phyloP scores from a whole-genome alignment of 1,140 invertebrate species.

The Scaptomyza graminum region DNA sequence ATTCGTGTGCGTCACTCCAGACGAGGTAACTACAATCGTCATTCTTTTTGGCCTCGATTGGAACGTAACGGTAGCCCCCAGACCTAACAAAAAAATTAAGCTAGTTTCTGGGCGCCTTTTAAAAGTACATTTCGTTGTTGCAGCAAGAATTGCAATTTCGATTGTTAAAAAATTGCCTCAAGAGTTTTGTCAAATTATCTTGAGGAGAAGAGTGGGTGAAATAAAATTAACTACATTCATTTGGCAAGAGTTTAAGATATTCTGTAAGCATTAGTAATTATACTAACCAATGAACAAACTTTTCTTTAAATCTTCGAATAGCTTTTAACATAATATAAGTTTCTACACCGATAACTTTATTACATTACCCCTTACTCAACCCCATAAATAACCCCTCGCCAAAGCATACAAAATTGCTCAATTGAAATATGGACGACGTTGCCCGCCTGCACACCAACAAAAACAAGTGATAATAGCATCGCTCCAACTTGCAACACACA shows the following conservation, averaged over 20 bases:
- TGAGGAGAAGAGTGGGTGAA: constrained; percentile 5
- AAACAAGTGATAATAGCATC: constrained; percentile 41
- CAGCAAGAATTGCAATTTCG: constrained; percentile 75
- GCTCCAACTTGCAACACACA: constrained; percentile 62
- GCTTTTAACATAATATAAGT: too few species aligned
- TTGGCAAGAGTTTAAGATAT: constrained; percentile 14
- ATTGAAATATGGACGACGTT: constrained; percentile 65
- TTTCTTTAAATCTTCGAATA: neutral
- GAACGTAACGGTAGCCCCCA: constrained; percentile 74
- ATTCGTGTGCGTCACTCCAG: constrained; percentile 77
- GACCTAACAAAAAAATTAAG: constrained; percentile 15
- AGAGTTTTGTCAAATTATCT: constrained; percentile 41
- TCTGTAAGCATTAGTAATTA: neutral
- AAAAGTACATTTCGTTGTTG: constrained; percentile 76
- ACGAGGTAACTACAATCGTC: constrained; percentile 51
- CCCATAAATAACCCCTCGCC: neutral
- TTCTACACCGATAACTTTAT: too few species aligned
- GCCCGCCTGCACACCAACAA: constrained; percentile 46
- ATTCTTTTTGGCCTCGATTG: constrained; percentile 68
- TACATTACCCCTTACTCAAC: neutral
- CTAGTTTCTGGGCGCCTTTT: constrained; percentile 58
- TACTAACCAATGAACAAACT: neutral
- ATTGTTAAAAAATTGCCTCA: constrained; percentile 63
- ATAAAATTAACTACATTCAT: constrained; percentile 15
- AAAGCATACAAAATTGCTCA: constrained; percentile 24